These are phyloP conservation scores for Dryadula phaetusa DNA, from an alignment of 2,888 invertebrate species.

Conservation along the genomic window DNA sequence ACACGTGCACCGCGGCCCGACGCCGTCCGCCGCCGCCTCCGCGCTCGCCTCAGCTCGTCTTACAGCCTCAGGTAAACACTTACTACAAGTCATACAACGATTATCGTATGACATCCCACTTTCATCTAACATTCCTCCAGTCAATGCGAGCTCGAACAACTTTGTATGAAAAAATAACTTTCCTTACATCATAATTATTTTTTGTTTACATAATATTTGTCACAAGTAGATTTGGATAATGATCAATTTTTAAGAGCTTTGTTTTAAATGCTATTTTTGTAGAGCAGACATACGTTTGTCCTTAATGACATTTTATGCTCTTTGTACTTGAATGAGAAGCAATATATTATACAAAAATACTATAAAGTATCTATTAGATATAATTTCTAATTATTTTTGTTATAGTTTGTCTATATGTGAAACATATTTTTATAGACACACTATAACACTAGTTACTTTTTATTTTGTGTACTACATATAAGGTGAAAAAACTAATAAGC, in stretches of 20 bases:
- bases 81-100: conserved; percentile 42
- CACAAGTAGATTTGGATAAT: conserved; percentile 46
- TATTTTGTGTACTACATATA: no score
- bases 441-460: no score
- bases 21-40: conserved; percentile 60
- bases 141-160: conserved; percentile 54
- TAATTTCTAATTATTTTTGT: background rate
- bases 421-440: background rate
- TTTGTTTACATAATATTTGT: conserved; percentile 45
- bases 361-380: background rate
- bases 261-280: conserved; percentile 49
- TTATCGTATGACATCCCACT: conserved; percentile 42
- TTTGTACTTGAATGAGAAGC: conserved; percentile 28
- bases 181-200: conserved; percentile 40
- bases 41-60: conserved; percentile 58
- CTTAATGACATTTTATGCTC: conserved; percentile 42
- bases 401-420: background rate
- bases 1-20: conserved; percentile 75
- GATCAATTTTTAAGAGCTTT: conserved; percentile 47
- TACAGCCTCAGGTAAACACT: conserved; percentile 73
- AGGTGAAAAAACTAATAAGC: no score
- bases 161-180: conserved; percentile 38
- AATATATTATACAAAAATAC: background rate
- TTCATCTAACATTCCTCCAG: conserved; percentile 34
- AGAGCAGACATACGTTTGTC: conserved; percentile 41